Evolutionary conservation across 1,140 invertebrate species (phyloP).

Genomic region (Temnothorax nylanderi): DNA sequence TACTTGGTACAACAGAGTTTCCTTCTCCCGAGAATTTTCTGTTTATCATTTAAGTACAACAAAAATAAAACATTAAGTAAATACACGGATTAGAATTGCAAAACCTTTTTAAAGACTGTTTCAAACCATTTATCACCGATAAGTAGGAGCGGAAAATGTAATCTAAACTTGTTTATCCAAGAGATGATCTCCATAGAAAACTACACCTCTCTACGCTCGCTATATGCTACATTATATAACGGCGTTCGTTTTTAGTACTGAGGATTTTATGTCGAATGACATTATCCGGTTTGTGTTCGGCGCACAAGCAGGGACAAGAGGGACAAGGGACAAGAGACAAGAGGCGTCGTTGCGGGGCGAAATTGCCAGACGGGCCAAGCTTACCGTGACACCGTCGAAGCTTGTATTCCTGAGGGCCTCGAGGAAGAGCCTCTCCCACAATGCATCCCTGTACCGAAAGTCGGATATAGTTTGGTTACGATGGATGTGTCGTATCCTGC

Average conservation of each 20-base stretch:
- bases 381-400: constrained; percentile 97
- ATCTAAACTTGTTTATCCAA: background rate
- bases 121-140: background rate
- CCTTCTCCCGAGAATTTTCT: background rate
- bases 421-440: constrained; percentile 95
- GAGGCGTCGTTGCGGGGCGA: background rate
- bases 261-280: constrained; percentile 37
- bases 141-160: background rate
- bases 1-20: background rate
- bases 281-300: constrained; percentile 28
- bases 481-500: constrained; percentile 87
- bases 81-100: background rate
- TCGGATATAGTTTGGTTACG: constrained; percentile 91
- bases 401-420: constrained; percentile 95
- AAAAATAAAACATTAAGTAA: background rate
- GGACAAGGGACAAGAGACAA: too few relatives aligned
- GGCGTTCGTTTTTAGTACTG: constrained; percentile 17
- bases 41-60: background rate
- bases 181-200: background rate
- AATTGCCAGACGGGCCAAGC: constrained; percentile 68
- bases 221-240: background rate
- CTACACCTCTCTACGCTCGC: background rate
- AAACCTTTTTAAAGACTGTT: background rate
- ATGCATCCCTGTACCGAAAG: constrained; percentile 93
- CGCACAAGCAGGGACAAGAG: too few relatives aligned